Evolutionary conservation across 2,113 vertebrate genomes (phyloP).

Genomic region (Dasyprocta punctata): DNA sequence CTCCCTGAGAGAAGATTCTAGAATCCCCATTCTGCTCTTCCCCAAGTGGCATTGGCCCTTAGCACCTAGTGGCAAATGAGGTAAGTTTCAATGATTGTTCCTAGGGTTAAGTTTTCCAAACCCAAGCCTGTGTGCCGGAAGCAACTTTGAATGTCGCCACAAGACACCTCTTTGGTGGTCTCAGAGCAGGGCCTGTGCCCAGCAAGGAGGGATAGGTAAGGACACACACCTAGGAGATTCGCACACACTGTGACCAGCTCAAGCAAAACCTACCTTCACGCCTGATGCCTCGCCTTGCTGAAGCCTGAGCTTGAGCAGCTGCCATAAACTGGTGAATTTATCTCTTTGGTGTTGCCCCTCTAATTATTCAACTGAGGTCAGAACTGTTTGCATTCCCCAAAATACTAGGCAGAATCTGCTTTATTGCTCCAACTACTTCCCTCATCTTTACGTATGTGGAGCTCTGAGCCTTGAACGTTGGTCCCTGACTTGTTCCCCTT

Average conservation of each 20-base stretch:
- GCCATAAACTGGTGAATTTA: not conserved
- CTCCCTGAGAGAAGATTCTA: not conserved
- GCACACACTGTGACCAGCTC: not conserved
- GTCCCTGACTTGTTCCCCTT: not conserved
- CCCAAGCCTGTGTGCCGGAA: not conserved
- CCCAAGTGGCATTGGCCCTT: not conserved
- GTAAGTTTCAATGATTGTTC: not conserved
- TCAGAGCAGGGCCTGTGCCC: not conserved
- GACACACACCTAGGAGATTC: rapidly evolving
- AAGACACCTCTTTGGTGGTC: not conserved
- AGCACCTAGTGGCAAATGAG: not conserved
- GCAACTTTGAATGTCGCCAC: not conserved
- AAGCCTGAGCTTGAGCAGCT: not conserved
- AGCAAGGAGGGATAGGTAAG: not conserved
- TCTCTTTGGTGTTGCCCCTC: not conserved
- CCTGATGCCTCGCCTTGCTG: not conserved
- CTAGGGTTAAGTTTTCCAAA: not conserved
- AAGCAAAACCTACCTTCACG: not conserved
- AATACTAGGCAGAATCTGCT: not conserved
- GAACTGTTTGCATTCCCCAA: not conserved
- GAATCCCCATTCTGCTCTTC: not conserved
- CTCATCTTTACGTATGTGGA: rapidly evolving
- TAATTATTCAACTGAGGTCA: not conserved
- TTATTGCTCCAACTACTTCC: not conserved
- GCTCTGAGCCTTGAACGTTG: not conserved